A percentile compares a stretch with the other conserved stretches of the same genome.
Conservation (phyloP, 2,113 vertebrate species). For the Seriola dumerili region DNA sequence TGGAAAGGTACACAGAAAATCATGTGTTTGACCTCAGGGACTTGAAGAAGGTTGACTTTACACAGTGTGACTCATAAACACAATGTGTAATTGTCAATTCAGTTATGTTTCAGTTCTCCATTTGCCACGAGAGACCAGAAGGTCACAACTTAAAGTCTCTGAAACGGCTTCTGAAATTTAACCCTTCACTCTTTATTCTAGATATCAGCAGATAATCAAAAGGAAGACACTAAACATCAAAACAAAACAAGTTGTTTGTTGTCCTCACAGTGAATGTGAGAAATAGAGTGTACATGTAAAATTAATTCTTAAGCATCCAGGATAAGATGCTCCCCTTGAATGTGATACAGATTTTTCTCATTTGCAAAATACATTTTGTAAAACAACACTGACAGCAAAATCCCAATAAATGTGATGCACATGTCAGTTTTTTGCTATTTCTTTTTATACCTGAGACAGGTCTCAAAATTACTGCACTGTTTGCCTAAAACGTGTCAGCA, state of each 20-base stretch:
- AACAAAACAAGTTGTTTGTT: background rate
- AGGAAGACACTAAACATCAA: background rate
- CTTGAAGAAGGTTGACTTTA: conserved; percentile 17
- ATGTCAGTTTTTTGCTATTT: too few species aligned
- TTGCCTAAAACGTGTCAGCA: too few species aligned
- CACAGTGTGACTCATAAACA: conserved; percentile 53
- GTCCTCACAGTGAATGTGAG: background rate
- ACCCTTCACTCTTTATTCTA: too few species aligned
- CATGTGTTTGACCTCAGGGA: conserved; percentile 32
- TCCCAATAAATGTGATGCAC: too few species aligned
- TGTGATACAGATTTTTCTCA: background rate
- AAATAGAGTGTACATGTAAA: background rate
- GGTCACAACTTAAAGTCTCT: background rate
- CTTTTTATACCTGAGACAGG: too few species aligned
- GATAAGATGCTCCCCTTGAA: too few species aligned
- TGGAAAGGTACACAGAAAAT: conserved; percentile 32
- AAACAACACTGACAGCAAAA: too few species aligned
- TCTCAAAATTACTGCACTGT: too few species aligned
- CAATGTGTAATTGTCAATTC: conserved; percentile 5
- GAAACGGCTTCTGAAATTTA: background rate
- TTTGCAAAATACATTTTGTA: too few species aligned
- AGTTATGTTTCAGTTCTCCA: conserved; percentile 8
- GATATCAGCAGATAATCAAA: background rate
- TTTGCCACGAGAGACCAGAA: background rate
- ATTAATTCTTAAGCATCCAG: too few species aligned